Base-by-base conservation (phyloP, 37 sponge, comb jelly and placozoan species). In the Haliclona indistincta region DNA sequence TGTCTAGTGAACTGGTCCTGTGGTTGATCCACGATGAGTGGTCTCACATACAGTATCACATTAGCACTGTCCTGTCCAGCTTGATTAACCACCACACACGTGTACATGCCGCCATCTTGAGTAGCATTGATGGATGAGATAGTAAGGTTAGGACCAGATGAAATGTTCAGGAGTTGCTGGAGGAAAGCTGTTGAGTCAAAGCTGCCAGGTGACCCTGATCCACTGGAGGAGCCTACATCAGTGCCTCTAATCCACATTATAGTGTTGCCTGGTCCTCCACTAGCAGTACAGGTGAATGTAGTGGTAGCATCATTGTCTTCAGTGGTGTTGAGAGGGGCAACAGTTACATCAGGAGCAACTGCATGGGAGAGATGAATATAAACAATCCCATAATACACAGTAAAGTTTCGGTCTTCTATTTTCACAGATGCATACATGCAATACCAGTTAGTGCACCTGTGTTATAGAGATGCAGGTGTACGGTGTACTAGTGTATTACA, bases 101-200 rank as follows among this genome's bases (percentile, higher is more conserved):
- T 79, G 58, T 92, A 88, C 6, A 17, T 47, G 4, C 93, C 92
- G 15, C 88, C 87, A 68, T 65, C 71, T 20, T 84, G 26, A 80
- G 32, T 75, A 10, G 47, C 67, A 8, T 40, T 34, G 8, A 17
- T 20, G 29, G 29, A 28, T 39, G 67, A 66, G 13, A 66, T 8
- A 7, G 7, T 32, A 26, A 22, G 11, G 7, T 19, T 17, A 39
- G 11, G 11, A 6, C 60, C 60, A 58, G 11, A 56, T 54, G 32
- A 2, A 15, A 54, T 79, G 44, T 2, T 25, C 28, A 19, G 33
- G 43, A 54, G 67, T 52, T 34, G 56, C 44, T 11, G 1, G 36
- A 56, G 44, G 51, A 25, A 17, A 22, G 19, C 63, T 36, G n/a
- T 10, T 22, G 32, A 36, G 1, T 52, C 70, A 58, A 58, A 7